Evolutionary conservation across 2,113 vertebrate genomes (phyloP).

Genomic region (Ptilonorhynchus violaceus): DNA sequence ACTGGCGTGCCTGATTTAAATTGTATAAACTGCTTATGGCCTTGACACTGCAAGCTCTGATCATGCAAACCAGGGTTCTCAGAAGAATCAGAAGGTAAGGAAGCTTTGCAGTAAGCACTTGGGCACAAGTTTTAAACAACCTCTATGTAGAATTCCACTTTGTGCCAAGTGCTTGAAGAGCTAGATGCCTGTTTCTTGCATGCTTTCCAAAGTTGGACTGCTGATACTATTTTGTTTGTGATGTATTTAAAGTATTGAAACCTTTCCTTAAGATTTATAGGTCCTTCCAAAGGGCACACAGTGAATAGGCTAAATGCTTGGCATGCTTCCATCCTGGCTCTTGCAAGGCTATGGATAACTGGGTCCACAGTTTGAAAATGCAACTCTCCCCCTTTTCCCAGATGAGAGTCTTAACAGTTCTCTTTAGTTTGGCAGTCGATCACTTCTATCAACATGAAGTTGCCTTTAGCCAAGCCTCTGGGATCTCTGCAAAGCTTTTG

Average conservation of each 20-base stretch:
- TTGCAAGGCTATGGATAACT: background rate
- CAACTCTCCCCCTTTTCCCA: background rate
- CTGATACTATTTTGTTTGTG: background rate
- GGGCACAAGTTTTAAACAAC: background rate
- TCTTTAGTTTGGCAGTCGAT: background rate
- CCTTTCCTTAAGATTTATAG: background rate
- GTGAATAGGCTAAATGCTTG: background rate
- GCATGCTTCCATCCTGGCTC: background rate
- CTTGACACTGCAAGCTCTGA: background rate
- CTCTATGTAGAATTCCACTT: background rate
- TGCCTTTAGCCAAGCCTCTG: slow-evolving; percentile 34
- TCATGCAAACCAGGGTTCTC: background rate
- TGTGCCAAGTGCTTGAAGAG: background rate
- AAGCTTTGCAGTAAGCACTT: background rate
- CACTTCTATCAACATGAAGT: background rate
- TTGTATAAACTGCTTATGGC: background rate
- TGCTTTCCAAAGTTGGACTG: background rate
- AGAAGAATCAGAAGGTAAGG: background rate
- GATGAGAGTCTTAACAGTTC: background rate
- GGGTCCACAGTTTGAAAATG: background rate
- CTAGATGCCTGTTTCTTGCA: background rate
- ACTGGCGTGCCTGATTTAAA: background rate
- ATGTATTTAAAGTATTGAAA: slow-evolving; percentile 7
- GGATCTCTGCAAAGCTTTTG: slow-evolving; percentile 34
- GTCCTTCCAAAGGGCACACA: background rate